Base-by-base conservation (phyloP, 2,888 invertebrate species). In the Macropis europaea region DNA sequence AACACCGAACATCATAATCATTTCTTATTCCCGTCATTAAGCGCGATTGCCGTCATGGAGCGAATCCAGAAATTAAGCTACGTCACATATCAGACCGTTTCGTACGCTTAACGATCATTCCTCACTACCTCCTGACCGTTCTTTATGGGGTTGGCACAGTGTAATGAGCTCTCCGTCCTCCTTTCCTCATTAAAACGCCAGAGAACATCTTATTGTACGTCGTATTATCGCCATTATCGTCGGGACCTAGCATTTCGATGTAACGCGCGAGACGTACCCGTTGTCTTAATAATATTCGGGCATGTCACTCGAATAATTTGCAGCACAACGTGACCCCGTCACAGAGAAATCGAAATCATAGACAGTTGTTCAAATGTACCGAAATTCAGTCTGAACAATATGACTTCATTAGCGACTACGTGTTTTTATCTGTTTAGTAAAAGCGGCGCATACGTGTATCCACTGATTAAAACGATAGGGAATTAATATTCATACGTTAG, bases 101-200 rank as follows among this genome's bases (percentile, higher is more conserved):
- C 53, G 54, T 34, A 53, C 47, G 48, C 45, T 66, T 72, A 72
- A 81, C 72, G 81, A 71, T 71, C 73, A 60, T 76, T 63, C 53
- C 54, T 79, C 61, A 63, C 66, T 62, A 40, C 56, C 54, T 52
- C 61, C 45, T 54, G 53, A 28, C 67, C 62, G 75, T 77, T 68
- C 72, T 76, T 81, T 73, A 71, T 69, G 64, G 76, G 68, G 56
- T 57, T n/a, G 70, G 81, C 26, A 59, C 62, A 56, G 56, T 66
- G 76, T 84, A 84, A 83, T 71, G 84, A 84, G 81, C 78, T 73
- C 72, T 59, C 61, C 66, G 57, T 64, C 57, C 60, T 76, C 69
- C 70, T 76, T 75, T 76, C 75, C 84, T 84, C 82, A 78, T 84
- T 84, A 84, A 81, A 83, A 73, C 72, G 67, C 52, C 69, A 48